phyloP scores from a whole-genome alignment of 2,797 vertebrate genomes.

The Acrocephalus scirpaceus region DNA sequence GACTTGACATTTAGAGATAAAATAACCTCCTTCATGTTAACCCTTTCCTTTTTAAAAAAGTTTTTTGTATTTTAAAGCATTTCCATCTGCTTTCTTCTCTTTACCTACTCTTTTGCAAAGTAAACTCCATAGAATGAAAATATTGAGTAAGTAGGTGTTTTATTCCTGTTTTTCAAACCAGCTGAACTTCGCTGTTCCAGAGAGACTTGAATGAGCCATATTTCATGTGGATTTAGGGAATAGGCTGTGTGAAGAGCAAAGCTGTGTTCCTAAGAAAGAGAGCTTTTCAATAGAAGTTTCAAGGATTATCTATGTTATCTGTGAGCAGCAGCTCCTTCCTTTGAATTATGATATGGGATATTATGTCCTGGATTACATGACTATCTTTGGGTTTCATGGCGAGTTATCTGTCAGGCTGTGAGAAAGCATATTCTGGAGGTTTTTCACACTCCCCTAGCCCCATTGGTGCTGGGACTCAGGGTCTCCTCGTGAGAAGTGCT shows the following conservation, averaged over 20 bases:
- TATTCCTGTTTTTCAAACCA: not conserved
- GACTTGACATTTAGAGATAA: not conserved
- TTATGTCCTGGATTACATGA: not conserved
- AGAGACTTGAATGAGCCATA: not conserved
- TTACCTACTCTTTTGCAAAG: not conserved
- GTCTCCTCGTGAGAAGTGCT: not conserved
- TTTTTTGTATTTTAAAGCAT: not conserved
- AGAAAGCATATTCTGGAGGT: not conserved
- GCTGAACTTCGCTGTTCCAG: not conserved
- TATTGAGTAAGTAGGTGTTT: not conserved
- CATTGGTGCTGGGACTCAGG: not conserved
- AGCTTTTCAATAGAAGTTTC: not conserved
- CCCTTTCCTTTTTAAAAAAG: not conserved
- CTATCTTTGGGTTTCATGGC: not conserved
- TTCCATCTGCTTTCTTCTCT: not conserved
- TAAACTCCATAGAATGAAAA: not conserved
- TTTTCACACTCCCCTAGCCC: conserved; percentile 10
- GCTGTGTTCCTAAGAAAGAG: not conserved
- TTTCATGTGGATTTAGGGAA: not conserved
- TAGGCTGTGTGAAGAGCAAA: not conserved
- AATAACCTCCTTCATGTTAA: not conserved
- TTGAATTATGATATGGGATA: not conserved
- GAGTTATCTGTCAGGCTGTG: not conserved
- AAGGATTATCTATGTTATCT: not conserved
- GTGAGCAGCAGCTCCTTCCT: not conserved